Conservation (phyloP, 2,113 vertebrate genomes). For the Triplophysa dalaica region DNA sequence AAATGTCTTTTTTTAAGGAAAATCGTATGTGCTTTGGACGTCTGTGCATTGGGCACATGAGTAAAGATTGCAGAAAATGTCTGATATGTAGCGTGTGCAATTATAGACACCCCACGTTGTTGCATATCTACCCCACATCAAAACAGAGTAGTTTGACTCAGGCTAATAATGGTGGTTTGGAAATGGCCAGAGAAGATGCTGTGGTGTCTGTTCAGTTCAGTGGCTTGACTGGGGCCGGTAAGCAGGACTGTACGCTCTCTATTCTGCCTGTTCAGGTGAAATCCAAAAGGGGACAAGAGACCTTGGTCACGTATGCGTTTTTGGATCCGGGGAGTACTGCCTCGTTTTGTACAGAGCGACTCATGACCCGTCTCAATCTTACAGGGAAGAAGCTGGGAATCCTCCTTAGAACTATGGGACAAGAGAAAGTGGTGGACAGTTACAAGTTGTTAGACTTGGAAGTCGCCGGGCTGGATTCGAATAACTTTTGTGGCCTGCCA, state of each 20-base stretch:
- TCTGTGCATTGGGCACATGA: conserved; percentile 3
- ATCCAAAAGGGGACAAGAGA: not conserved
- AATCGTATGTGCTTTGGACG: conserved; percentile 51
- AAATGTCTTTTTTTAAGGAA: conserved; percentile 24
- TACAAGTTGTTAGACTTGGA: conserved; percentile 23
- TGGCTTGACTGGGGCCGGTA: conserved; percentile 41
- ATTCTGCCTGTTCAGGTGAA: conserved; percentile 42
- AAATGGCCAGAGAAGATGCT: not conserved
- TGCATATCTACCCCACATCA: not conserved
- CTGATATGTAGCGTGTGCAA: not conserved
- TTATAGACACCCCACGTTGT: not conserved
- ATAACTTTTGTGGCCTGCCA: conserved; percentile 14
- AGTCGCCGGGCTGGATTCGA: not conserved
- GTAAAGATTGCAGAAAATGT: not conserved
- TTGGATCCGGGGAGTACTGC: conserved; percentile 39
- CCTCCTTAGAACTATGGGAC: conserved; percentile 32
- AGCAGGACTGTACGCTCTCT: conserved; percentile 26
- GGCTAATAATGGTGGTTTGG: not conserved
- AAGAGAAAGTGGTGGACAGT: conserved; percentile 25
- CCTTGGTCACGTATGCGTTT: conserved; percentile 35
- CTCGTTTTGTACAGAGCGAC: conserved; percentile 30
- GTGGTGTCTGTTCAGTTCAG: conserved; percentile 5
- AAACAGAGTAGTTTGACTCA: not conserved
- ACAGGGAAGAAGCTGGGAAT: conserved; percentile 20
- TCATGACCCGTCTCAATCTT: conserved; percentile 19